These are phyloP conservation scores for Nicator chloris DNA, from an alignment of 2,113 vertebrate genomes.

Conservation along the genomic window DNA sequence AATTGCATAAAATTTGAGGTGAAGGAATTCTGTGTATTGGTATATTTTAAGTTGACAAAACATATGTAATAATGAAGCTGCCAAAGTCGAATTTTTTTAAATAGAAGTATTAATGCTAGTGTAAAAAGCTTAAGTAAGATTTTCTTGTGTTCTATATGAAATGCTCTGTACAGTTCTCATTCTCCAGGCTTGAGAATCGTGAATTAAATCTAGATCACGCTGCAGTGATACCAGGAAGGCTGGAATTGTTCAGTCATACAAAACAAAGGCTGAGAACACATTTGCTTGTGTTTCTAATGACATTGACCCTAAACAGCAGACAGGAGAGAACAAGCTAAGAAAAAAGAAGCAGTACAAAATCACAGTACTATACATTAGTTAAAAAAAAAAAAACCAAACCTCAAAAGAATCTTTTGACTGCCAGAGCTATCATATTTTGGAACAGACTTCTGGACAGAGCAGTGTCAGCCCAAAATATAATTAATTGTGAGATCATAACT, in stretches of 20 bases:
- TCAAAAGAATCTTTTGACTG: neutral
- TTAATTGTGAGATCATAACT: neutral
- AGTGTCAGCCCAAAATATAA: neutral
- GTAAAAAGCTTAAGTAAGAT: neutral
- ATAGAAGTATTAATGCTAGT: neutral
- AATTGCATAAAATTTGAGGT: neutral
- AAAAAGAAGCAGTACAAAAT: neutral
- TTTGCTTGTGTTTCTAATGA: neutral
- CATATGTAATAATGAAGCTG: neutral
- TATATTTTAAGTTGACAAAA: neutral
- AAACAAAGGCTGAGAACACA: neutral
- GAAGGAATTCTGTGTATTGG: neutral
- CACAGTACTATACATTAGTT: neutral
- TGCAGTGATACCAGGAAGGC: neutral
- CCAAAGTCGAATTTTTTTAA: neutral
- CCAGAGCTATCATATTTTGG: neutral
- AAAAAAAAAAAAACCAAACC: rapidly evolving
- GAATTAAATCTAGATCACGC: neutral
- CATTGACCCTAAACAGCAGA: neutral
- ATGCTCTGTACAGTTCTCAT: neutral
- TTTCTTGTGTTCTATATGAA: neutral
- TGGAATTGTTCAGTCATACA: neutral
- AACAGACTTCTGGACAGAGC: neutral
- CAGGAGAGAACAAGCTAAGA: neutral
- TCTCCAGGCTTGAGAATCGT: neutral